phyloP scores from a whole-genome alignment of 2,888 invertebrate genomes.

The Tyria jacobaeae region DNA sequence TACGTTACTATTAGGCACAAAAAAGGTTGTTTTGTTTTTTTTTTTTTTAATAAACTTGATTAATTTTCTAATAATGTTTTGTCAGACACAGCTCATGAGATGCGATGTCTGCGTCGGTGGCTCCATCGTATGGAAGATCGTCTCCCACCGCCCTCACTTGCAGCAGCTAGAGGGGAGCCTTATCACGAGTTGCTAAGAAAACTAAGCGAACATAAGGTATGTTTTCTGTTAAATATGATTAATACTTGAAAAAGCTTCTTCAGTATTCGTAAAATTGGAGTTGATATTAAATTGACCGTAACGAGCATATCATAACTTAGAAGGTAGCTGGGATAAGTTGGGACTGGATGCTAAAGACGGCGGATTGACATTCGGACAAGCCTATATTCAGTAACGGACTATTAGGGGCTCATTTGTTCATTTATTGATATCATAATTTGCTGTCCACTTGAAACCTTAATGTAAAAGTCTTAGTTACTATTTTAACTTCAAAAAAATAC shows the following conservation, averaged over 20 bases:
- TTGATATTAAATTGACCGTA: neutral
- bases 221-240: conserved; percentile 56
- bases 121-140: conserved; percentile 94
- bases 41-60: neutral
- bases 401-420: too few relatives aligned
- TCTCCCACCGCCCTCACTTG: conserved; percentile 90
- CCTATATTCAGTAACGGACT: too few relatives aligned
- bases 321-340: neutral
- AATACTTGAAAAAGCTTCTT: neutral
- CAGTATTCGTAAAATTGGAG: neutral
- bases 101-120: conserved; percentile 93
- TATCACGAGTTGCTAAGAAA: conserved; percentile 92
- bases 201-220: conserved; percentile 94
- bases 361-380: too few relatives aligned
- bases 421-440: too few relatives aligned
- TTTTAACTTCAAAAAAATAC: too few relatives aligned
- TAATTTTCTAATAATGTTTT: neutral
- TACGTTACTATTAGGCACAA: neutral
- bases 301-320: neutral
- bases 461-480: too few relatives aligned
- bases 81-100: conserved; percentile 91
- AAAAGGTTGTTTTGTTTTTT: too few relatives aligned
- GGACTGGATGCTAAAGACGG: too few relatives aligned
- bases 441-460: too few relatives aligned
- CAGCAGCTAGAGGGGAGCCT: conserved; percentile 90